phyloP scores from a whole-genome alignment of 2,113 vertebrate species.

The Brevimyrus niger region DNA sequence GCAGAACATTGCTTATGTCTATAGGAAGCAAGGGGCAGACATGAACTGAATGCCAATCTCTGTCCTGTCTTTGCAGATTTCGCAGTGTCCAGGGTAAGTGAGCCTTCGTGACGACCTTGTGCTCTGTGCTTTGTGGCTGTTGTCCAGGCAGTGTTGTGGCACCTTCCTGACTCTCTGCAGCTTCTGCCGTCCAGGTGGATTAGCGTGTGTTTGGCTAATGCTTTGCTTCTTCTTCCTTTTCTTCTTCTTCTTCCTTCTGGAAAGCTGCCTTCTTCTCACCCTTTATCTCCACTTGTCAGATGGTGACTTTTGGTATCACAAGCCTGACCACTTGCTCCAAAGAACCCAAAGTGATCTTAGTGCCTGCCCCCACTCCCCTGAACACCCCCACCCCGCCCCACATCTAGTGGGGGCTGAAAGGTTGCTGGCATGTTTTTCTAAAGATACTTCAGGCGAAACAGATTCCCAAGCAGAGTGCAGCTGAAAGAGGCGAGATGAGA shows the following conservation, averaged over 20 bases:
- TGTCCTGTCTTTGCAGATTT: slow-evolving; percentile 55
- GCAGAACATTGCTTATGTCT: background rate
- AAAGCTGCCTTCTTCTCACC: slow-evolving; percentile 17
- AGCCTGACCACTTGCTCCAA: background rate
- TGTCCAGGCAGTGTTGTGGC: slow-evolving; percentile 28
- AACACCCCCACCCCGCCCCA: background rate
- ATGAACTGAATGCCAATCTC: slow-evolving; percentile 14
- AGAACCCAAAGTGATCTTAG: background rate
- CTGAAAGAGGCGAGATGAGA: slow-evolving; percentile 27
- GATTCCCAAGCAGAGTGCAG: slow-evolving; percentile 21
- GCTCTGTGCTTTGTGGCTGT: slow-evolving; percentile 31
- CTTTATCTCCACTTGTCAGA: background rate
- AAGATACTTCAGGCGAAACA: slow-evolving; percentile 23
- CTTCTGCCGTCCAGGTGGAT: slow-evolving; percentile 25
- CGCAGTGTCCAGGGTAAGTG: slow-evolving; percentile 53
- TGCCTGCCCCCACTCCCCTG: background rate
- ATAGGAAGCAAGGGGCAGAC: background rate
- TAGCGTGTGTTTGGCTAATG: slow-evolving; percentile 19
- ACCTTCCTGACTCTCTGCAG: slow-evolving; percentile 23
- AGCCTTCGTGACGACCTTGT: slow-evolving; percentile 26
- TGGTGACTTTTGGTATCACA: slow-evolving; percentile 4
- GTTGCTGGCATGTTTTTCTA: slow-evolving; percentile 22
- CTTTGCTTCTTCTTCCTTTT: background rate
- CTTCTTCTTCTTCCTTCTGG: slow-evolving; percentile 8
- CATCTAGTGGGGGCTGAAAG: slow-evolving; percentile 22